Evolutionary conservation across 2,113 vertebrate species (phyloP).

Genomic region (Jacana jacana): DNA sequence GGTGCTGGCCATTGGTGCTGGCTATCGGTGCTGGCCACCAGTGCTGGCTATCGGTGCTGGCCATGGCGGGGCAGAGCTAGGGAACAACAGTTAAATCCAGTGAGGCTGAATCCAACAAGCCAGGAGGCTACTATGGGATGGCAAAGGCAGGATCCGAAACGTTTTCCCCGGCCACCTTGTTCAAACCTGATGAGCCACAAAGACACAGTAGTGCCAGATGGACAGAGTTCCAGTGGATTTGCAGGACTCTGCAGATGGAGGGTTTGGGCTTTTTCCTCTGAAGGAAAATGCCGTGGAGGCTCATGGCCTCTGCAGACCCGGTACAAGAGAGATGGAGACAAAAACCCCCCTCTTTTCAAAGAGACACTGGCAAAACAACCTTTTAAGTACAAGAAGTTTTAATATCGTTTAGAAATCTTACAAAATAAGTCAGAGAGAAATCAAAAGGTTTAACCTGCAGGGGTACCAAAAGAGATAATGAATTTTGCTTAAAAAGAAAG

Average conservation of each 20-base stretch:
- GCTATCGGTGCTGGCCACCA: too few species aligned
- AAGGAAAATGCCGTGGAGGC: neutral
- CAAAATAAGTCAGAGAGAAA: slow-evolving; percentile 68
- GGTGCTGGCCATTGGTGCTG: too few species aligned
- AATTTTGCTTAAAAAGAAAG: slow-evolving; percentile 62
- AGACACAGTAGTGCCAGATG: neutral
- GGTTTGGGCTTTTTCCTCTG: neutral
- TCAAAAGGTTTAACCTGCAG: slow-evolving; percentile 64
- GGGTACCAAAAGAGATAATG: slow-evolving; percentile 68
- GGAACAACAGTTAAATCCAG: neutral
- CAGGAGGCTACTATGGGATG: neutral
- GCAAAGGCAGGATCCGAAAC: neutral
- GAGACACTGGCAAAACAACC: slow-evolving; percentile 31
- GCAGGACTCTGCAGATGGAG: neutral
- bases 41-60: neutral
- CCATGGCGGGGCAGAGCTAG: neutral
- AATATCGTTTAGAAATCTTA: slow-evolving; percentile 67
- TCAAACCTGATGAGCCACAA: neutral
- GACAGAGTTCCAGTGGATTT: slow-evolving; percentile 1
- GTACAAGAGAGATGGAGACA: neutral
- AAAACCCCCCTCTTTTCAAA: slow-evolving; percentile 26
- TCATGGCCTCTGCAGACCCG: neutral
- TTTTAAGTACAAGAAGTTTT: slow-evolving; percentile 54
- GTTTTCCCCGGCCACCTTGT: neutral
- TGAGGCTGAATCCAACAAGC: neutral